Percentiles rank a stretch among this genome's conserved stretches.
Evolutionary conservation across 2,888 invertebrate species (phyloP).

Genomic region (Troides helena): DNA sequence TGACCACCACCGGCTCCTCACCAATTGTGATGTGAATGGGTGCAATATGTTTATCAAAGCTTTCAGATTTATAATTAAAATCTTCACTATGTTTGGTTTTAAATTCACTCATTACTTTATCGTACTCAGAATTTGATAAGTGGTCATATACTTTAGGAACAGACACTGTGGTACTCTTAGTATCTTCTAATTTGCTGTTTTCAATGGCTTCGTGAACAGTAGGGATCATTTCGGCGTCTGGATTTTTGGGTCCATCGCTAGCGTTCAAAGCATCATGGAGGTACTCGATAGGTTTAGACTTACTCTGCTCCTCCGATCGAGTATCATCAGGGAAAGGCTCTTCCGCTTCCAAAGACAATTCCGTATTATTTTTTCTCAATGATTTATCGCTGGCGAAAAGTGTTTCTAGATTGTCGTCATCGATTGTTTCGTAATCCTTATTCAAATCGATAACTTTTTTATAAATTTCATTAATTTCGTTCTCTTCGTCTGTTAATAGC

Average conservation of each 20-base stretch:
- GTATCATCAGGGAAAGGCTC: slow-evolving; percentile 28
- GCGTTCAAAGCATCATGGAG: slow-evolving; percentile 49
- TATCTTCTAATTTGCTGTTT: slow-evolving; percentile 13
- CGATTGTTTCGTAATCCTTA: slow-evolving; percentile 35
- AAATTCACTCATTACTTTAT: slow-evolving; percentile 49
- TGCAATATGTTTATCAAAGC: slow-evolving; percentile 40
- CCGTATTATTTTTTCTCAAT: slow-evolving; percentile 26
- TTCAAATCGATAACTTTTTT: slow-evolving; percentile 26
- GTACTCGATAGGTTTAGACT: slow-evolving; percentile 38
- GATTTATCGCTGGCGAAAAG: slow-evolving; percentile 27
- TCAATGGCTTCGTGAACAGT: slow-evolving; percentile 14
- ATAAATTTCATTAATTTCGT: slow-evolving; percentile 21
- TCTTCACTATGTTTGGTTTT: slow-evolving; percentile 32
- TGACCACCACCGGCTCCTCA: slow-evolving; percentile 48
- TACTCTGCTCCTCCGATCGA: slow-evolving; percentile 8
- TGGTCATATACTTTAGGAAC: slow-evolving; percentile 40
- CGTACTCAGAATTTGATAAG: slow-evolving; percentile 44
- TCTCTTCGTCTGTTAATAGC: slow-evolving; percentile 27
- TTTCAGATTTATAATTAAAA: slow-evolving; percentile 38
- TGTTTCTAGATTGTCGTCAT: slow-evolving; percentile 34
- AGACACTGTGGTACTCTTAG: slow-evolving; percentile 3
- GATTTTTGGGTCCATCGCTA: slow-evolving; percentile 27
- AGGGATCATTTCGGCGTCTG: slow-evolving; percentile 23
- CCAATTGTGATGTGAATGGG: slow-evolving; percentile 45
- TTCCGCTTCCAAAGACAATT: slow-evolving; percentile 27